These are phyloP conservation scores for Papilio helenus DNA, from an alignment of 1,140 invertebrate genomes.

Conservation along the genomic window DNA sequence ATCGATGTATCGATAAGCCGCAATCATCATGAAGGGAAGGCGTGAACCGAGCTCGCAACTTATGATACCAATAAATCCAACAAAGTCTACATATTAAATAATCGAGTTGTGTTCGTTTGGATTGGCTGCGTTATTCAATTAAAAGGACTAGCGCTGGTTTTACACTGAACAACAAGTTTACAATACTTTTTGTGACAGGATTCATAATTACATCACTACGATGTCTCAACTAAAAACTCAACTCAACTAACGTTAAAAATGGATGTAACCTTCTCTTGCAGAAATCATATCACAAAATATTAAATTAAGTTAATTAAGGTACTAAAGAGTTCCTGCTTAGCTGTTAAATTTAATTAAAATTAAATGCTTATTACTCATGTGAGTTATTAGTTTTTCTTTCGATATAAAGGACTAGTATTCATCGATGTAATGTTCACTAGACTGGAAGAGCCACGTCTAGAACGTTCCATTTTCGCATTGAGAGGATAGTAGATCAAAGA, in stretches of 20 bases:
- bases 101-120: conserved; percentile 53
- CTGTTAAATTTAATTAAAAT: background rate
- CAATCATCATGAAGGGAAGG: conserved; percentile 63
- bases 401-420: background rate
- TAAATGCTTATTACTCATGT: background rate
- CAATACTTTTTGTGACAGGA: background rate
- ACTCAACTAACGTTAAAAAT: too few relatives aligned
- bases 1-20: conserved; percentile 64
- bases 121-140: conserved; percentile 62
- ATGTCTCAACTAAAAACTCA: too few relatives aligned
- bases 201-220: too few relatives aligned
- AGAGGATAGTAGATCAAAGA: conserved; percentile 13
- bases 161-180: background rate
- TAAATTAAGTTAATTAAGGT: too few relatives aligned
- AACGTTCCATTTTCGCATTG: conserved; percentile 9
- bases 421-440: conserved; percentile 14
- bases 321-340: too few relatives aligned
- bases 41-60: conserved; percentile 52
- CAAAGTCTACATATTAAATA: conserved; percentile 69
- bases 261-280: too few relatives aligned
- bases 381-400: background rate
- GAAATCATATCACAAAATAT: too few relatives aligned
- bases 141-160: conserved; percentile 42
- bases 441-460: conserved; percentile 23
- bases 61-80: conserved; percentile 65